A percentile compares a stretch with the other conserved stretches of the same genome.
Evolutionary conservation across 2,113 vertebrate genomes (phyloP).

Genomic region (Canis aureus): DNA sequence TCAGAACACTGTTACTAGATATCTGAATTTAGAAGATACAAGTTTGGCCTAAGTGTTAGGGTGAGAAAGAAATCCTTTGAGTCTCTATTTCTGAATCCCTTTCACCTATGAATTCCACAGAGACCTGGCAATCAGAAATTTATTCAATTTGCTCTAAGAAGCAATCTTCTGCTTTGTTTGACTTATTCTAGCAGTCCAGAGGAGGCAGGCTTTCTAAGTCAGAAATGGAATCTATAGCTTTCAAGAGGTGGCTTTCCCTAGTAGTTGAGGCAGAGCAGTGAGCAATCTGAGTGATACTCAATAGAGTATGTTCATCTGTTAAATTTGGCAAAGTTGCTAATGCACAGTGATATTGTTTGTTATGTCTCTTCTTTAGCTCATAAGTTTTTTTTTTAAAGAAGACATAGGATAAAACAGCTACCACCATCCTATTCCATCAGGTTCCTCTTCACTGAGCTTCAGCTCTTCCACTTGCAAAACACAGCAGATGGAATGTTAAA

Average conservation of each 20-base stretch:
- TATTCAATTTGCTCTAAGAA: background rate
- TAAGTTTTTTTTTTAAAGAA: background rate
- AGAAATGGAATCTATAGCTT: background rate
- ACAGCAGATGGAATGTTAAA: constrained; percentile 53
- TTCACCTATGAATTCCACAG: background rate
- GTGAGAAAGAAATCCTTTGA: background rate
- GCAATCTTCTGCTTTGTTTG: background rate
- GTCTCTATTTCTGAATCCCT: background rate
- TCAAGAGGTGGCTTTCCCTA: constrained; percentile 12
- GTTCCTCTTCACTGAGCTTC: background rate
- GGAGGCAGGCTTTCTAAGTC: background rate
- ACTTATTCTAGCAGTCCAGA: background rate
- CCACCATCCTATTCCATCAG: background rate
- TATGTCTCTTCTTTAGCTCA: constrained; percentile 54
- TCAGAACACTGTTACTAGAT: background rate
- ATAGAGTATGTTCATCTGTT: constrained; percentile 69
- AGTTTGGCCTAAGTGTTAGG: background rate
- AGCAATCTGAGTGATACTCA: constrained; percentile 68
- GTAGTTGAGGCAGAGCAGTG: constrained; percentile 54
- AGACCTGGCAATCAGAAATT: background rate
- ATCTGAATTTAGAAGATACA: background rate
- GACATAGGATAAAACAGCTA: background rate
- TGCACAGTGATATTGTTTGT: constrained; percentile 33
- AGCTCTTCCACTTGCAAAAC: constrained; percentile 33
- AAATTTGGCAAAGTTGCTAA: constrained; percentile 64